Conservation (phyloP, 35 echinoderm and acorn worm genomes). For the Eucidaris tribuloides region DNA sequence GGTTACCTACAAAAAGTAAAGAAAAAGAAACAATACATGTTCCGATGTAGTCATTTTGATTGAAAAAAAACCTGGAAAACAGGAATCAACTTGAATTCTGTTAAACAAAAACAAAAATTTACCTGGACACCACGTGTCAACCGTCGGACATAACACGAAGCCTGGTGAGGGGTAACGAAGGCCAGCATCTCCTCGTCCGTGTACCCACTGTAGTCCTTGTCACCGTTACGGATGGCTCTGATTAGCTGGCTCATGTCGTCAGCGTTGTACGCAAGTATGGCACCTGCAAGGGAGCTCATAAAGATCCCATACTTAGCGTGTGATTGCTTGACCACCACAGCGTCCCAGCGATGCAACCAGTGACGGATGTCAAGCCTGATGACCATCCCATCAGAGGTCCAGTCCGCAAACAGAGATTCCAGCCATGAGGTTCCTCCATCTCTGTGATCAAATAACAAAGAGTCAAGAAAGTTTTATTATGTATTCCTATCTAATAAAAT, state of each 20-base stretch:
- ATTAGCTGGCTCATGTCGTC: conserved; percentile 45
- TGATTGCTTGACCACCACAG: conserved; percentile 43
- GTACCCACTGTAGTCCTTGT: conserved; percentile 24
- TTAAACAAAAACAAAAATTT: background rate
- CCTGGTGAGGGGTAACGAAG: conserved; percentile 40
- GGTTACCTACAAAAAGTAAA: background rate
- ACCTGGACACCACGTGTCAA: conserved; percentile 49
- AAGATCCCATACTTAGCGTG: conserved; percentile 52
- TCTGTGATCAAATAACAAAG: background rate
- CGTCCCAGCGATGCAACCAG: conserved; percentile 66
- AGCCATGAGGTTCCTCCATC: conserved; percentile 60
- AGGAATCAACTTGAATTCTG: background rate
- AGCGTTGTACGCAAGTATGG: conserved; percentile 43
- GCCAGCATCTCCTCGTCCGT: conserved; percentile 44
- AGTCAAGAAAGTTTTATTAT: background rate
- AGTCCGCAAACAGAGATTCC: conserved; percentile 46
- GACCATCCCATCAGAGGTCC: conserved; percentile 54
- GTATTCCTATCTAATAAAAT: background rate
- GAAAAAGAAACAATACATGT: background rate
- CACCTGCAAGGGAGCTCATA: conserved; percentile 54
- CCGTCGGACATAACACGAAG: conserved; percentile 26
- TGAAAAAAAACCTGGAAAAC: background rate
- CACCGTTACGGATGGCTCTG: conserved; percentile 22
- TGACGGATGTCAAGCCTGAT: conserved; percentile 48
- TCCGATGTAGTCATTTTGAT: background rate